A percentile compares a stretch with the other conserved stretches of the same genome.
Conservation (phyloP, 2,113 vertebrate genomes). For the Tonatia bakeri region DNA sequence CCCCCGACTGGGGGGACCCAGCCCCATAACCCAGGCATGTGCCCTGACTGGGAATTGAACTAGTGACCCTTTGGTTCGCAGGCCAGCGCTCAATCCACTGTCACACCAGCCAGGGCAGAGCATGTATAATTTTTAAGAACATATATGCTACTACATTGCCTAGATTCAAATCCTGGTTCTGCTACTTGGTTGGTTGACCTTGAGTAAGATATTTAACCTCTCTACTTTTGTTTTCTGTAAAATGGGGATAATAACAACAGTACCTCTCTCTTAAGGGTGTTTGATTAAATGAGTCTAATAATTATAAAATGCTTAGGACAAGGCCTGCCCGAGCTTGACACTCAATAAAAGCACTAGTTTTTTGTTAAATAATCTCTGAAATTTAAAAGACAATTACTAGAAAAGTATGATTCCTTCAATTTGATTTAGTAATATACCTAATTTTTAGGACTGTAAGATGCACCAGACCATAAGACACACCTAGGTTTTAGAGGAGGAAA, state of each 20-base stretch:
- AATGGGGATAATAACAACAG: background rate
- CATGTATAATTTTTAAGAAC: background rate
- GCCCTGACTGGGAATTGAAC: too few species aligned
- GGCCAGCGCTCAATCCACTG: too few species aligned
- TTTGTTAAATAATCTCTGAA: background rate
- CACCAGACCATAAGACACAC: too few species aligned
- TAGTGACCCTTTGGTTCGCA: too few species aligned
- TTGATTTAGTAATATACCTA: background rate
- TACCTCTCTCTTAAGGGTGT: background rate
- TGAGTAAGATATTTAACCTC: background rate
- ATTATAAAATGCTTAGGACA: conserved; percentile 4
- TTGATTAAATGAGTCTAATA: background rate
- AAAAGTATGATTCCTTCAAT: background rate
- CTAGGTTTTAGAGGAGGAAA: too few species aligned
- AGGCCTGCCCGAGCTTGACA: background rate
- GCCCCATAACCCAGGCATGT: too few species aligned
- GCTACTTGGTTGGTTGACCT: background rate
- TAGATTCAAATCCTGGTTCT: background rate
- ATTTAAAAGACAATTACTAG: background rate
- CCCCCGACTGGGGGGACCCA: too few species aligned
- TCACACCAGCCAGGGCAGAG: too few species aligned
- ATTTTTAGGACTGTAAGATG: too few species aligned
- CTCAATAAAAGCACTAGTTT: background rate
- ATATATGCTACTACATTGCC: background rate
- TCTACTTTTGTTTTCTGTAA: background rate